Percentiles rank a stretch among this genome's conserved stretches.
These are phyloP conservation scores for Caiman crocodilus DNA, from an alignment of 2,797 vertebrate genomes.

Conservation along the genomic window DNA sequence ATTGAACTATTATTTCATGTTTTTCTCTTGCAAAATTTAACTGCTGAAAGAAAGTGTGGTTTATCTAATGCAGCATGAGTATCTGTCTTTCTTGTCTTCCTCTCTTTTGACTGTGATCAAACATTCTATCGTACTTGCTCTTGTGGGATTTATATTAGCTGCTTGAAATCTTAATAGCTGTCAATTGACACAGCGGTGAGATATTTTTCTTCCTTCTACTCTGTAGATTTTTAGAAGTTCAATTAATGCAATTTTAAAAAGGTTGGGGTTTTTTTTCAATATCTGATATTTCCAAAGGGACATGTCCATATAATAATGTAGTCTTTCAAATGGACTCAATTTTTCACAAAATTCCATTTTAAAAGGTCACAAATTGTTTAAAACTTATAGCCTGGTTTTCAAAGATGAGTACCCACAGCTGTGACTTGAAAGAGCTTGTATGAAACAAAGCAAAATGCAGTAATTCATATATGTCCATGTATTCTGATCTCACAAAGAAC, in stretches of 20 bases:
- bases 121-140: background rate
- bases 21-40: background rate
- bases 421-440: background rate
- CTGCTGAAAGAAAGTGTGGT: background rate
- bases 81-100: background rate
- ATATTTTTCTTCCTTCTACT: background rate
- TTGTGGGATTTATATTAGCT: constrained; percentile 43
- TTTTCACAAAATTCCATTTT: background rate
- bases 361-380: background rate
- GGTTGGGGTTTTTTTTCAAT: background rate
- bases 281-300: background rate
- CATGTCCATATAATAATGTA: background rate
- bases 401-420: no score
- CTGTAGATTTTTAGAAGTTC: constrained; percentile 2
- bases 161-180: constrained; percentile 44
- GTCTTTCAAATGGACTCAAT: background rate
- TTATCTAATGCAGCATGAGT: background rate
- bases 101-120: constrained; percentile 25
- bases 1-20: background rate
- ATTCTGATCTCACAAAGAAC: background rate
- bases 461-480: background rate
- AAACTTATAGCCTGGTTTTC: background rate
- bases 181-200: constrained; percentile 19
- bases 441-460: background rate
- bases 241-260: background rate